Evolutionary conservation across 1,140 invertebrate species (phyloP).

Genomic region (Meloidogyne exigua): DNA sequence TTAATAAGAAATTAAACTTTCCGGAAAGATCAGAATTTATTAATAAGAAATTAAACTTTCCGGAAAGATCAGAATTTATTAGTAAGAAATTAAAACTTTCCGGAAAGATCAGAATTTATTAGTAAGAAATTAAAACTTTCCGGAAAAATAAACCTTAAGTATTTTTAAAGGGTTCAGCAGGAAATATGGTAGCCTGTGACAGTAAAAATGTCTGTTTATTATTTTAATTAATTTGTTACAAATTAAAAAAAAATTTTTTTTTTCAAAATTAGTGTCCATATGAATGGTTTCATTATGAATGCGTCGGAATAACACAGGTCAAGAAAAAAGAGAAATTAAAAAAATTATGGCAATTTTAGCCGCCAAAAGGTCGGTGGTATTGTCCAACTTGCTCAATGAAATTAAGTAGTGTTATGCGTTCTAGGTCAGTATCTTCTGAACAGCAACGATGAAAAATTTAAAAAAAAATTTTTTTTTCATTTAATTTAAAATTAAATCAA

Average conservation of each 20-base stretch:
- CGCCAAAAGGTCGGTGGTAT: constrained; percentile 32
- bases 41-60: too few relatives aligned
- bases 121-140: too few relatives aligned
- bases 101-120: too few relatives aligned
- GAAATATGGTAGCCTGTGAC: constrained; percentile 40
- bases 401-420: constrained; percentile 6
- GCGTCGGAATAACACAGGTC: constrained; percentile 29
- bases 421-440: constrained; percentile 1
- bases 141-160: too few relatives aligned
- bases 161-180: constrained; percentile 30
- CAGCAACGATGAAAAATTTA: neutral
- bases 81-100: too few relatives aligned
- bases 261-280: constrained; percentile 26
- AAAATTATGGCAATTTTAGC: neutral
- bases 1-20: too few relatives aligned
- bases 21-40: too few relatives aligned
- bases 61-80: too few relatives aligned
- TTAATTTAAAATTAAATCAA: too few relatives aligned
- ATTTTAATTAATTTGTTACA: neutral
- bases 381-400: constrained; percentile 31
- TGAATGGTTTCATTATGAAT: constrained; percentile 40
- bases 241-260: neutral
- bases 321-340: neutral
- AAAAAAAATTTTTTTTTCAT: too few relatives aligned
- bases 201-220: constrained; percentile 33